Conservation (phyloP, 1,140 invertebrate species). For the Zaprionus davidi region DNA sequence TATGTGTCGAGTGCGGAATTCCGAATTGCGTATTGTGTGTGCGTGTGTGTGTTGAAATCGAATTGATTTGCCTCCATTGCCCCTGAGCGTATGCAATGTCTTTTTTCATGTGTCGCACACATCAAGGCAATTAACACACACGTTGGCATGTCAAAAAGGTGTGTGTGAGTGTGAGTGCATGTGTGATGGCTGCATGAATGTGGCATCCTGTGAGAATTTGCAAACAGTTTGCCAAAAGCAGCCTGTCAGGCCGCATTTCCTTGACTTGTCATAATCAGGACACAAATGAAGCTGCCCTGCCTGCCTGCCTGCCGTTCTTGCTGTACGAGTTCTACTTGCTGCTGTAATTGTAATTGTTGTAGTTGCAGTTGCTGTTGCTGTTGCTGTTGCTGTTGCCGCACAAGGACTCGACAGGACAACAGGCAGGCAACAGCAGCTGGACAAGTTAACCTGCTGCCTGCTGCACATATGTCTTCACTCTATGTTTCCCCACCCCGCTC, state of each 20-base stretch:
- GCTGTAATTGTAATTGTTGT: conserved; percentile 44
- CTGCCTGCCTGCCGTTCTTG: background rate
- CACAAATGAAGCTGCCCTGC: conserved; percentile 68
- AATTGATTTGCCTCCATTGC: conserved; percentile 58
- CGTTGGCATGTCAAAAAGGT: conserved; percentile 11
- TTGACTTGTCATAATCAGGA: conserved; percentile 80
- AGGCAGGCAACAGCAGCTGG: conserved; percentile 44
- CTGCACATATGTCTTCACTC: conserved; percentile 34
- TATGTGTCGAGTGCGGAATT: background rate
- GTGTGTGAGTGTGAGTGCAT: conserved; percentile 4
- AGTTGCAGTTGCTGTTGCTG: conserved; percentile 25
- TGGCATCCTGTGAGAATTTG: conserved; percentile 62
- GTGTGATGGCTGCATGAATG: conserved; percentile 44
- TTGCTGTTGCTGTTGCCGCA: conserved; percentile 38
- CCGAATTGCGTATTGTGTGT: background rate
- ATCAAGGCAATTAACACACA: conserved; percentile 70
- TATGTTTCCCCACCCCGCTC: conserved; percentile 4
- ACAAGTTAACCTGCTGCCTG: conserved; percentile 34
- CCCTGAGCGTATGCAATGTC: conserved; percentile 44
- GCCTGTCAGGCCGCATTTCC: conserved; percentile 62
- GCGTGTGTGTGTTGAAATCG: conserved; percentile 46
- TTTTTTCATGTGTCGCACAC: conserved; percentile 53
- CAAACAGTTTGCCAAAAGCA: conserved; percentile 29
- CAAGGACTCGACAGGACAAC: conserved; percentile 57
- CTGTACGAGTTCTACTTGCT: conserved; percentile 39